Conservation (phyloP, 2,113 vertebrate species). For the Mesembrinibis cayennensis region DNA sequence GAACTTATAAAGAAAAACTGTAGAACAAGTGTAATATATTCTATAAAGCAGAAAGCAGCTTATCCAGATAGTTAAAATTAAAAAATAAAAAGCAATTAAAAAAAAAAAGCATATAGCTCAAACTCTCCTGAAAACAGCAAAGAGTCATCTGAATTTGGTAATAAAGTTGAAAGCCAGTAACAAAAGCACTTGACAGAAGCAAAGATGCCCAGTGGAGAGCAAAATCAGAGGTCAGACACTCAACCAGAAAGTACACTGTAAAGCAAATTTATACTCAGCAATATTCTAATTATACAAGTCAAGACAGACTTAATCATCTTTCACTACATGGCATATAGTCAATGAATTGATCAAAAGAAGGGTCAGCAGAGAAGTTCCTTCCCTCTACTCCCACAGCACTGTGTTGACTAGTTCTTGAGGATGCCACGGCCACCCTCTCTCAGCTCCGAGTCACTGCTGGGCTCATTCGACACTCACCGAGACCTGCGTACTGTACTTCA, state of each 20-base stretch:
- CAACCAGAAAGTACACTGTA: neutral
- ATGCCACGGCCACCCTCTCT: rapidly evolving
- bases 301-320: neutral
- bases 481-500: neutral
- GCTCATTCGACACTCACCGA: neutral
- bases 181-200: neutral
- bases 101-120: neutral
- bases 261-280: neutral
- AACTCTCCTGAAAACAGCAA: neutral
- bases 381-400: neutral
- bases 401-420: neutral
- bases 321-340: neutral
- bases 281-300: neutral
- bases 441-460: neutral
- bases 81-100: neutral
- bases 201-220: neutral
- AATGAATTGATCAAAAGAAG: neutral
- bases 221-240: neutral
- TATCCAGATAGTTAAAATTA: neutral
- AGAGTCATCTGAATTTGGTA: neutral
- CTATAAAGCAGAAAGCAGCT: neutral
- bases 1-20: neutral
- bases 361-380: neutral
- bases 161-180: neutral
- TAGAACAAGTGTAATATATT: neutral